Conservation (phyloP, 2,797 vertebrate genomes). For the Trachops cirrhosus region DNA sequence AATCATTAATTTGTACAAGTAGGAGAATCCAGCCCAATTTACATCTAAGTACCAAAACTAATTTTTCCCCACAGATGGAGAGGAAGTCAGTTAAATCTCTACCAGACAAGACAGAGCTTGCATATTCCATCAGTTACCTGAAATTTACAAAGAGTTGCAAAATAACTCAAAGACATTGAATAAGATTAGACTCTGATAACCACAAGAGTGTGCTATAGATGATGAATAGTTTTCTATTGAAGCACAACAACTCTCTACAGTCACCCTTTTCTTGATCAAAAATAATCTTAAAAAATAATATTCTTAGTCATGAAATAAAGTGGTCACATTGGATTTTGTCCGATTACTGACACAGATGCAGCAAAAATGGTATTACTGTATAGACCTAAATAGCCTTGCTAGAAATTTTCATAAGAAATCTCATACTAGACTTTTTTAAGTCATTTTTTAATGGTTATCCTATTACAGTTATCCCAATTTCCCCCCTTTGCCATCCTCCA, state of each 20-base stretch:
- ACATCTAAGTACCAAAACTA: neutral
- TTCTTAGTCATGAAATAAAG: neutral
- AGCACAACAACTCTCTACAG: neutral
- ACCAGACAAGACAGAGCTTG: neutral
- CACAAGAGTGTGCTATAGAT: neutral
- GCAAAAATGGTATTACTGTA: neutral
- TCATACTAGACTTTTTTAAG: neutral
- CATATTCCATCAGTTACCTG: neutral
- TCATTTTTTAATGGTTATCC: too few species aligned
- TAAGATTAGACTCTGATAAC: neutral
- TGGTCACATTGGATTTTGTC: neutral
- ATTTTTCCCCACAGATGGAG: neutral
- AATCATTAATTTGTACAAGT: neutral
- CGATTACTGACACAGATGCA: neutral
- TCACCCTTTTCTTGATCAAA: neutral
- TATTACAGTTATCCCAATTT: too few species aligned
- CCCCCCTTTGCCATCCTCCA: too few species aligned
- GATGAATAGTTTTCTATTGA: neutral
- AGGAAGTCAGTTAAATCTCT: neutral
- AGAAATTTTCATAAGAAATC: neutral
- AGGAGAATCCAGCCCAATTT: neutral
- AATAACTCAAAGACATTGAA: neutral
- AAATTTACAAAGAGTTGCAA: neutral
- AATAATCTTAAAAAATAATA: neutral
- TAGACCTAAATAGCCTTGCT: neutral